A percentile compares a stretch with the other conserved stretches of the same genome.
Evolutionary conservation across 2,888 invertebrate genomes (phyloP).

Genomic region (Horisme vitalbata): DNA sequence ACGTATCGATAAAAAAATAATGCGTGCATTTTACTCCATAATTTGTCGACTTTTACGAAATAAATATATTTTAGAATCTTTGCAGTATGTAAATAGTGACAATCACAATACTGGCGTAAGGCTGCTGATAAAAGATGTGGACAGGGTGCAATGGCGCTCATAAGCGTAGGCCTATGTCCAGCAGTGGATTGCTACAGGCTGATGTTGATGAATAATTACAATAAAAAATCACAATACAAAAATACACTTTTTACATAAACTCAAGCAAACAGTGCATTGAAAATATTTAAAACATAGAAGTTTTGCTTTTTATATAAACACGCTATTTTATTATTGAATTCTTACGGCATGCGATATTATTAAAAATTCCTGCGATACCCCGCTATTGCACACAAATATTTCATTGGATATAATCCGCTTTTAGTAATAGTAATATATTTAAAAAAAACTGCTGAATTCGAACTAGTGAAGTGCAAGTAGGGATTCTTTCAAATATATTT

Average conservation of each 20-base stretch:
- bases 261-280: not conserved
- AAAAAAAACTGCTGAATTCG: not conserved
- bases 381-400: conserved; percentile 18
- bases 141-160: too few species aligned
- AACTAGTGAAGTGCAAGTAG: not conserved
- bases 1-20: too few species aligned
- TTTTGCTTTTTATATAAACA: not conserved
- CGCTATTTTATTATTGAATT: conserved; percentile 2
- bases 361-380: conserved; percentile 12
- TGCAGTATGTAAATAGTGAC: too few species aligned
- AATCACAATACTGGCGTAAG: too few species aligned
- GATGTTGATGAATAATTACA: too few species aligned
- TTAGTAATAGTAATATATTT: conserved; percentile 1
- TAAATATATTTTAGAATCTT: too few species aligned
- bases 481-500: not conserved
- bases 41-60: too few species aligned
- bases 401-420: conserved; percentile 13
- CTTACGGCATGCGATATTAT: conserved; percentile 8
- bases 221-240: too few species aligned
- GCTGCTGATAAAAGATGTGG: too few species aligned
- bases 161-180: too few species aligned
- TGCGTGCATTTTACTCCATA: too few species aligned
- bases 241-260: not conserved
- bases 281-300: not conserved
- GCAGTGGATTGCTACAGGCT: too few species aligned